Evolutionary conservation across 2,888 invertebrate genomes (phyloP), one percentile per base, ranked within the genome.

Genomic region (Lordiphosa andalusiaca): DNA sequence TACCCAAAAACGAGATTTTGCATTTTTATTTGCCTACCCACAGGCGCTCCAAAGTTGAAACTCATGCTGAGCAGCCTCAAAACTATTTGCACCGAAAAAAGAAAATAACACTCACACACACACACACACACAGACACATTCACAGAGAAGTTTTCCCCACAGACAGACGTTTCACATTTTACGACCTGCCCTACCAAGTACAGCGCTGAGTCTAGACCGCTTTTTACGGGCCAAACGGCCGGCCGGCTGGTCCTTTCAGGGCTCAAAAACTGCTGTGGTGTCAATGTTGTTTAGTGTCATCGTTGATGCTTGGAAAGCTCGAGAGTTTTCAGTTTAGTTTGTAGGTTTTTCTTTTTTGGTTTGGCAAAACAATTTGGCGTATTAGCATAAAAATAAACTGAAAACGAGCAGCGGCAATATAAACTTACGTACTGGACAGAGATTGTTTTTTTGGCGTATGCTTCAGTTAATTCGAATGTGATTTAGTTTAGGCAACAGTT

Each of bases 201-300:
- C 52, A 54, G 54, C 40, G 59, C 41, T 62, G 39, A 61, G 77
- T 77, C 85, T 78, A 84, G 77, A 82, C 77, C 74, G 56, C 73
- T 74, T 78, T 82, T 78, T 71, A 71, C 71, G 47, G 69, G 46
- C 53, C 46, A 41, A 25, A 37, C 30, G 30, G 30, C 30, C 30
- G 30, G 9, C 30, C 30, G 30, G 30, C 30, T 10, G 30, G 10
- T 9, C 10, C 30, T 30, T 30, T 30, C 30, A 30, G 30, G 30
- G 3, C 30, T 30, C 44, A 60, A 53, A 59, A 47, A 48, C 62
- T 38, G 81, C 55, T 57, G 49, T 73, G 77, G 75, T 76, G 75
- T 76, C 75, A 76, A 76, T 76, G 84, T 73, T 73, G 70, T 76
- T 84, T 73, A 73, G 73, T 81, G 67, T 76, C 84, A 58, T 59